Conservation (phyloP, 2,888 invertebrate genomes). For the Brachypterus glaber region DNA sequence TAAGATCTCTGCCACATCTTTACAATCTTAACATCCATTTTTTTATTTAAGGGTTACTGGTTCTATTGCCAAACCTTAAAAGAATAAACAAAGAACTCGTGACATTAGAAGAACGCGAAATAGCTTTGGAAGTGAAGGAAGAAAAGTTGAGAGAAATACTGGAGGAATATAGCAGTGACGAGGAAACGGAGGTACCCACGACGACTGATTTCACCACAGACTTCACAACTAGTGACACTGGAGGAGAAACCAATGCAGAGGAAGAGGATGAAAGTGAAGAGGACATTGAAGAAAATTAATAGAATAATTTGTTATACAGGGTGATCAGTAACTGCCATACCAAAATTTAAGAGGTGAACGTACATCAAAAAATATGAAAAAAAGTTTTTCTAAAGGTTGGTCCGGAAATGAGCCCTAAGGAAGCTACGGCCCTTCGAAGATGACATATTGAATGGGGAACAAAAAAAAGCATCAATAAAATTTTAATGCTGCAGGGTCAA, state of each 20-base stretch:
- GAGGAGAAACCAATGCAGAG: slow-evolving; percentile 4
- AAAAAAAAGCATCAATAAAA: too few species aligned
- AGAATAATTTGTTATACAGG: too few species aligned
- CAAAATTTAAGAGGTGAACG: too few species aligned
- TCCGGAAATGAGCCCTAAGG: too few species aligned
- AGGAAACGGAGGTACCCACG: slow-evolving; percentile 20
- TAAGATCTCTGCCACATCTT: neutral
- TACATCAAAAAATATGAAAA: too few species aligned
- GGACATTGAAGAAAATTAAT: slow-evolving; percentile 4
- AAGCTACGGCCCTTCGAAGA: too few species aligned
- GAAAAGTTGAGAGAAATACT: slow-evolving; percentile 32
- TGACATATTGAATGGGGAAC: too few species aligned
- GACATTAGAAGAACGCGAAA: slow-evolving; percentile 44
- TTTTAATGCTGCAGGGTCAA: too few species aligned
- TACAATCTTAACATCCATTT: neutral
- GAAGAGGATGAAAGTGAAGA: slow-evolving; percentile 4
- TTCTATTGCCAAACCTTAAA: slow-evolving; percentile 45
- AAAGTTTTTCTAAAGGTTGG: too few species aligned
- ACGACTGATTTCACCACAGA: slow-evolving; percentile 24
- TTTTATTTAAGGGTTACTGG: slow-evolving; percentile 37
- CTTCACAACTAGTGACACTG: slow-evolving; percentile 18
- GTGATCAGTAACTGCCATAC: too few species aligned
- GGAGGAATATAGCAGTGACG: slow-evolving; percentile 33
- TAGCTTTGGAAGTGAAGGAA: slow-evolving; percentile 26
- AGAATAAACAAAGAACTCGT: slow-evolving; percentile 47